These are phyloP conservation scores for Teleopsis dalmanni DNA, from an alignment of 1,140 invertebrate genomes.

Conservation along the genomic window DNA sequence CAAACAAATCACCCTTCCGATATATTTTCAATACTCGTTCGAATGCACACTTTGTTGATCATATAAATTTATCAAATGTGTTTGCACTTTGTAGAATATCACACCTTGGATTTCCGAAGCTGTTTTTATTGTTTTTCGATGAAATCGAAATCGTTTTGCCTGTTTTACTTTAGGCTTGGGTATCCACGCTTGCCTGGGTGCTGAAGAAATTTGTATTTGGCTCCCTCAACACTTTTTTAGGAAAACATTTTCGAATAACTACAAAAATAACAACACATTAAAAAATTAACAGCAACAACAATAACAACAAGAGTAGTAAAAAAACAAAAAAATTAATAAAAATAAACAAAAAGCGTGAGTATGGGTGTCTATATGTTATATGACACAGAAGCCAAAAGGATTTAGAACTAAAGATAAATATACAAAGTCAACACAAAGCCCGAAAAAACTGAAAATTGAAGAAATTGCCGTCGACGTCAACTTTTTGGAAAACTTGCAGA, in stretches of 20 bases:
- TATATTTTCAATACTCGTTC: no score
- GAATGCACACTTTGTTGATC: no score
- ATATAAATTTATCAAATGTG: conserved; percentile 9
- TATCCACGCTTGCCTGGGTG: no score
- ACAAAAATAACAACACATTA: conserved; percentile 6
- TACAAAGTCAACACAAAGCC: conserved; percentile 6
- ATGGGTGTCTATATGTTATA: no score
- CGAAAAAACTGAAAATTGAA: no score
- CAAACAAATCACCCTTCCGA: no score
- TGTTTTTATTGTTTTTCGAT: conserved; percentile 11
- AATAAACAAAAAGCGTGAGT: no score
- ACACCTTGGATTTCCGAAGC: conserved; percentile 10
- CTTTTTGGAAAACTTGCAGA: no score
- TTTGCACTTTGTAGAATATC: conserved; percentile 9
- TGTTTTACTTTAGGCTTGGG: not conserved
- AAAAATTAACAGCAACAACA: conserved; percentile 2
- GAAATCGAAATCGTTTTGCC: conserved; percentile 9
- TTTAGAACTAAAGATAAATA: conserved; percentile 6
- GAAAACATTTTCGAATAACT: conserved; percentile 8
- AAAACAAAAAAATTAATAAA: no score
- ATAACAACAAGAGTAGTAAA: not conserved
- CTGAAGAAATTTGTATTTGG: no score
- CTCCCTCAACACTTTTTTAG: conserved; percentile 4
- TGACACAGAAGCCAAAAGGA: conserved; percentile 4
- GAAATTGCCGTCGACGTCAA: no score